Evolutionary conservation across 2,888 invertebrate species (phyloP).

Genomic region (Platycheirus albimanus): DNA sequence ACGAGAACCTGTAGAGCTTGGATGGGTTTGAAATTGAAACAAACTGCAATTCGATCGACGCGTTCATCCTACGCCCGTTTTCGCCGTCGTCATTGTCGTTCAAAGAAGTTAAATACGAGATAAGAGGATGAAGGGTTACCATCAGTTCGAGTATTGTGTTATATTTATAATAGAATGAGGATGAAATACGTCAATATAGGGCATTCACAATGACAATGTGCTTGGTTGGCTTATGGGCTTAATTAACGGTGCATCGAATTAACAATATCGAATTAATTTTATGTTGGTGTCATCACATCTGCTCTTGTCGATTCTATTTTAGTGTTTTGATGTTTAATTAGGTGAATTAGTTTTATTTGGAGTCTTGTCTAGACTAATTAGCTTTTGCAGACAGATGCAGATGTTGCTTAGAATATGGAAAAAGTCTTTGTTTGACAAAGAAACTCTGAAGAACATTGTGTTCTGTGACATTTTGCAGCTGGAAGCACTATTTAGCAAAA

Average conservation of each 20-base stretch:
- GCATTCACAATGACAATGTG: not conserved
- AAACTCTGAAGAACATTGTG: too few species aligned
- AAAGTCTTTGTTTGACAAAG: too few species aligned
- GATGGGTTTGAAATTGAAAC: not conserved
- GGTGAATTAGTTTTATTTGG: not conserved
- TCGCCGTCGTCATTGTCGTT: not conserved
- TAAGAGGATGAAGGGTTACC: not conserved
- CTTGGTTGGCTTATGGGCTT: not conserved
- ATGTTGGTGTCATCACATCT: not conserved
- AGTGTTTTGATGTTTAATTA: not conserved
- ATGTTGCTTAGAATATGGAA: not conserved
- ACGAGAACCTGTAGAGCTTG: slow-evolving; percentile 27
- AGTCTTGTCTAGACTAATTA: slow-evolving; percentile 21
- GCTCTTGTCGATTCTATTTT: slow-evolving; percentile 3
- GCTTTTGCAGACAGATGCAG: not conserved
- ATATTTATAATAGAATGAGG: not conserved
- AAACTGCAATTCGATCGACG: slow-evolving; percentile 7
- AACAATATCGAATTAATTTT: slow-evolving; percentile 17
- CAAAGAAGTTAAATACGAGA: not conserved
- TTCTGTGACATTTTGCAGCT: too few species aligned
- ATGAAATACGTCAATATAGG: slow-evolving; percentile 2
- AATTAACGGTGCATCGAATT: slow-evolving; percentile 25
- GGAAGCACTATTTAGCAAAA: too few species aligned
- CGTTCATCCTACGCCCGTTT: too few species aligned
- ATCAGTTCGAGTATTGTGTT: not conserved